Evolutionary conservation across 1,140 invertebrate genomes (phyloP), one percentile per base, ranked within the genome.

Genomic region (Contarinia nasturtii): DNA sequence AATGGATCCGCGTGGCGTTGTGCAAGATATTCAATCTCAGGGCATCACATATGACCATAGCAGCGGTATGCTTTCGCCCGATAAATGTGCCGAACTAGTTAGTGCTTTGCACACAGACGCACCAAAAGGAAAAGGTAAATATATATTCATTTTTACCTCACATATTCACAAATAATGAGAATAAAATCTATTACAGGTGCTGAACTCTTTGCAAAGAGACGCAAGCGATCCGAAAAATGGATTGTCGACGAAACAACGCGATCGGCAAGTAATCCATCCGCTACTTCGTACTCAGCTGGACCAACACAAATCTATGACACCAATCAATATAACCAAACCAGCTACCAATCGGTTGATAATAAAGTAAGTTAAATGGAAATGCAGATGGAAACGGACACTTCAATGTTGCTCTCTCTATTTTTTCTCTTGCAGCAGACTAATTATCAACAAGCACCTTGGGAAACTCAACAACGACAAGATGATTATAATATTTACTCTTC

Each of bases 181-280:
- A 34, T 14, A 7, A 34, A 34, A 34, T 34, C 14, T 8, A 34
- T n/a, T n/a, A n/a, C n/a, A 83, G 84, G 85, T 48, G 86, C 85
- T 14, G 80, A 85, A 65, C 71, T 90, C 55, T 90, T 90, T 67
- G 84, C 84, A 17, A 88, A 88, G 60, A 73, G 86, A 42, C 79
- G 83, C 58, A 84, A 82, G 70, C 75, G 79, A 54, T 82, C 82
- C 7, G 83, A 88, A 57, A 85, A 88, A 63, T 91, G 83, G 81
- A 73, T 89, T 15, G 80, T 89, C 15, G 85, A 86, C 53, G 82
- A 84, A 59, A 74, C 65, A 53, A 81, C 67, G 53, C 64, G 65
- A 33, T 56, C 60, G 22, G 63, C 60, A 52, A 54, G 65, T 48
- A 59, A 63, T 50, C 55, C 60, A 52, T 56, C 58, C 53, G 53